Evolutionary conservation across 2,797 vertebrate species (phyloP).

Genomic region (Fringilla coelebs): DNA sequence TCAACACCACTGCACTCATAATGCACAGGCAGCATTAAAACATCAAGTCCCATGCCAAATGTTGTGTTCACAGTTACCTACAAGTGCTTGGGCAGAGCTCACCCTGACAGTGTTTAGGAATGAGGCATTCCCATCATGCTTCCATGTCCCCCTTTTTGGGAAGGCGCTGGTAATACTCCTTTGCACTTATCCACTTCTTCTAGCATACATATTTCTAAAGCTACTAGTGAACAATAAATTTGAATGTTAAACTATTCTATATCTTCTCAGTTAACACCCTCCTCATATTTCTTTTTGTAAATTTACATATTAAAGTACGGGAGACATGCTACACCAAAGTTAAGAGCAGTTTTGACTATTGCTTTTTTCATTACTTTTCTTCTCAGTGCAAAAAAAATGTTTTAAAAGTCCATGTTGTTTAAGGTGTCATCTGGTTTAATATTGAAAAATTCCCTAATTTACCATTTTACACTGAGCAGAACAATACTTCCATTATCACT

Average conservation of each 20-base stretch:
- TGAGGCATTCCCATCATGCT: not conserved
- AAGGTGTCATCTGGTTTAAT: not conserved
- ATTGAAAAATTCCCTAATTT: not conserved
- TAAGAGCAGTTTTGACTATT: not conserved
- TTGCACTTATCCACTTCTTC: not conserved
- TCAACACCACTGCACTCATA: not conserved
- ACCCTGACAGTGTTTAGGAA: not conserved
- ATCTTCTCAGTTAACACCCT: not conserved
- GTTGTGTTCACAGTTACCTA: not conserved
- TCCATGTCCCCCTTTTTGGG: not conserved
- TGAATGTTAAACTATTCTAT: not conserved
- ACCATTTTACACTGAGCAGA: not conserved
- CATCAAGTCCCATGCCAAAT: not conserved
- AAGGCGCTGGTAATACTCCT: not conserved
- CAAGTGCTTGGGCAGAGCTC: not conserved
- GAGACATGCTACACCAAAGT: not conserved
- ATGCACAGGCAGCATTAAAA: not conserved
- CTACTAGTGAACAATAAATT: not conserved
- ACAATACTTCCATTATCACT: not conserved
- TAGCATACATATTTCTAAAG: not conserved
- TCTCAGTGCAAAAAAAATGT: not conserved
- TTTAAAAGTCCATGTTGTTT: not conserved
- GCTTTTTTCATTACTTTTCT: not conserved
- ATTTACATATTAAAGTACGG: not conserved
- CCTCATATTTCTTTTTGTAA: not conserved